Percentiles rank a stretch among this genome's conserved stretches.
Evolutionary conservation across 2,888 invertebrate genomes (phyloP).

Genomic region (Mythimna loreyi): DNA sequence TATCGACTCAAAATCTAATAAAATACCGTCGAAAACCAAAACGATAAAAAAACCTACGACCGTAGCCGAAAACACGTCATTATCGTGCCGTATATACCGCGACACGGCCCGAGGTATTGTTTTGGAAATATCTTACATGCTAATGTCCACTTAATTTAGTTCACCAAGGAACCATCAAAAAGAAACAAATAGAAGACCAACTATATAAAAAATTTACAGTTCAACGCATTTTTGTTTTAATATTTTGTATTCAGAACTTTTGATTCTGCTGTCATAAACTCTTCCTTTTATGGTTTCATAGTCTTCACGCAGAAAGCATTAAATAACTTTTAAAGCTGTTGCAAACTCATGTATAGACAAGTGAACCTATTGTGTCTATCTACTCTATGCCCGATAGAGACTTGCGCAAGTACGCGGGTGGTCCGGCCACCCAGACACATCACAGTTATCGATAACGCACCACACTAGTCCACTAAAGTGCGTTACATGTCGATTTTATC

Average conservation of each 20-base stretch:
- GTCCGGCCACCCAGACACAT: conserved; percentile 76
- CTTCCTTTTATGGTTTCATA: not conserved
- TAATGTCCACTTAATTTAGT: conserved; percentile 81
- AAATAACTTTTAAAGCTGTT: not conserved
- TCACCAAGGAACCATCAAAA: conserved; percentile 57
- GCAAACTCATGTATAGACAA: conserved; percentile 6
- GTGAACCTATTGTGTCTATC: conserved; percentile 43
- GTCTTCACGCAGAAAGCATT: not conserved
- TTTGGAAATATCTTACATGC: conserved; percentile 73
- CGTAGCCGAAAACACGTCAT: conserved; percentile 54
- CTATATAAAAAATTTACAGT: not conserved
- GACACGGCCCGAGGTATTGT: conserved; percentile 73
- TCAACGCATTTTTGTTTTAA: not conserved
- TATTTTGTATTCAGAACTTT: not conserved
- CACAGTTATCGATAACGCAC: conserved; percentile 77
- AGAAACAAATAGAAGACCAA: conserved; percentile 6
- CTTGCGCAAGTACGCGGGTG: conserved; percentile 76
- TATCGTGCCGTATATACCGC: conserved; percentile 59
- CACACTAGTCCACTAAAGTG: conserved; percentile 77
- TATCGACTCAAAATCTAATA: conserved; percentile 50
- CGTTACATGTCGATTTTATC: conserved; percentile 83
- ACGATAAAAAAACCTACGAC: conserved; percentile 50
- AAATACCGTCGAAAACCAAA: conserved; percentile 35
- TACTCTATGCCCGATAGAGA: conserved; percentile 49
- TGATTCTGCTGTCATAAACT: not conserved